Evolutionary conservation across 2,888 invertebrate species (phyloP).

Genomic region (Holacanthella duospinosa): DNA sequence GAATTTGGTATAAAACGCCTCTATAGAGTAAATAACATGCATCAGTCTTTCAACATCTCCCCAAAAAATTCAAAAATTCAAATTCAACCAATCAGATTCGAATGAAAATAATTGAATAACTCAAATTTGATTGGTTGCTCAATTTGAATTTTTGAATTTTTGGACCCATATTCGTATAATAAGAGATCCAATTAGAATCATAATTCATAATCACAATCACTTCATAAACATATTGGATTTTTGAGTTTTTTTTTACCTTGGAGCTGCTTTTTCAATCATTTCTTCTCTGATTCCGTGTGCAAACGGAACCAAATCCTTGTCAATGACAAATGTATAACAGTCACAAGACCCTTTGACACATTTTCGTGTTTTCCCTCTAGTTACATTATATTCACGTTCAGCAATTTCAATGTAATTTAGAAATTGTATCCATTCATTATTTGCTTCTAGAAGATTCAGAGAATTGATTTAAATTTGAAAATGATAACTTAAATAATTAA

Average conservation of each 20-base stretch:
- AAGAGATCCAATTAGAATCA: not conserved
- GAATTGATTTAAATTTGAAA: no score
- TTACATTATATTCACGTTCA: not conserved
- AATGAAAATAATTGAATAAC: no score
- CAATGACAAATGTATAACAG: not conserved
- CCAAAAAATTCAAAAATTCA: no score
- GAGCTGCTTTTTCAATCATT: not conserved
- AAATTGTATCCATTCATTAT: no score
- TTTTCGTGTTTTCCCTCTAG: not conserved
- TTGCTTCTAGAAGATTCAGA: no score
- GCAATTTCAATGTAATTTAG: not conserved
- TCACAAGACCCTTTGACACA: not conserved
- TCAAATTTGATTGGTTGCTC: no score
- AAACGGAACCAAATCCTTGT: not conserved
- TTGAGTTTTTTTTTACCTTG: not conserved
- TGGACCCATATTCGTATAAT: no score
- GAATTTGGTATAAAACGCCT: slow-evolving; percentile 73
- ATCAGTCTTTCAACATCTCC: not conserved
- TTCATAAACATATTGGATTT: no score
- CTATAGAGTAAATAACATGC: slow-evolving; percentile 41
- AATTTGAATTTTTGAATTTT: no score
- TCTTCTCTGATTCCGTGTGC: not conserved
- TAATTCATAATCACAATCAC: no score
- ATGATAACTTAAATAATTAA: no score
- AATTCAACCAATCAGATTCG: no score